A percentile compares a stretch with the other conserved stretches of the same genome.
Conservation (phyloP, 53 echinoderm and acorn worm species). For the Stichopus horrens region DNA sequence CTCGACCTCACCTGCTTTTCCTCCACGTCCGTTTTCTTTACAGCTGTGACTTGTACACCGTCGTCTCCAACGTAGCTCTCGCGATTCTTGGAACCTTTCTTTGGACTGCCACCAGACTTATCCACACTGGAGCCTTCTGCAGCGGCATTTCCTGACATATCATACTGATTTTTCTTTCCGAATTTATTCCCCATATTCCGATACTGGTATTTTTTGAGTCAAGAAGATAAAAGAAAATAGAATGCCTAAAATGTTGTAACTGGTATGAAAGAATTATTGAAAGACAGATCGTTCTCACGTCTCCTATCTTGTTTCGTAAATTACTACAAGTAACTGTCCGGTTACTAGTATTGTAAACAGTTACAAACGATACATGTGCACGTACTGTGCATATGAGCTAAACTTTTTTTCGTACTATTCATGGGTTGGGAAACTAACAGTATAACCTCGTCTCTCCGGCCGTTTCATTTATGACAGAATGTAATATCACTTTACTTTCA, state of each 20-base stretch:
- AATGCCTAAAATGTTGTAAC: neutral
- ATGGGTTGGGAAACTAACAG: neutral
- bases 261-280: conserved; percentile 32
- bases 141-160: conserved; percentile 11
- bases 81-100: conserved; percentile 31
- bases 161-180: conserved; percentile 45
- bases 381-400: neutral
- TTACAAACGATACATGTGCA: neutral
- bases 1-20: neutral
- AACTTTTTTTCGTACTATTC: neutral
- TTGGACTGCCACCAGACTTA: conserved; percentile 33
- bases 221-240: neutral
- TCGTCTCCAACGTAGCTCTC: conserved; percentile 37
- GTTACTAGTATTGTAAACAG: neutral
- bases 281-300: conserved; percentile 16
- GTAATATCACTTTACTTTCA: no score
- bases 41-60: conserved; percentile 26
- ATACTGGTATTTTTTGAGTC: neutral
- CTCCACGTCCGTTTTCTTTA: conserved; percentile 25
- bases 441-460: neutral
- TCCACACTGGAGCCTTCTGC: conserved; percentile 32
- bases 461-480: neutral
- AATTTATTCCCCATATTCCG: conserved; percentile 50
- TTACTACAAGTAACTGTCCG: neutral
- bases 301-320: neutral